A percentile compares a stretch with the other conserved stretches of the same genome.
Conservation (phyloP, 30 jellyfish, hydroid and myxozoan genomes). For the Haliclystus octoradiatus region DNA sequence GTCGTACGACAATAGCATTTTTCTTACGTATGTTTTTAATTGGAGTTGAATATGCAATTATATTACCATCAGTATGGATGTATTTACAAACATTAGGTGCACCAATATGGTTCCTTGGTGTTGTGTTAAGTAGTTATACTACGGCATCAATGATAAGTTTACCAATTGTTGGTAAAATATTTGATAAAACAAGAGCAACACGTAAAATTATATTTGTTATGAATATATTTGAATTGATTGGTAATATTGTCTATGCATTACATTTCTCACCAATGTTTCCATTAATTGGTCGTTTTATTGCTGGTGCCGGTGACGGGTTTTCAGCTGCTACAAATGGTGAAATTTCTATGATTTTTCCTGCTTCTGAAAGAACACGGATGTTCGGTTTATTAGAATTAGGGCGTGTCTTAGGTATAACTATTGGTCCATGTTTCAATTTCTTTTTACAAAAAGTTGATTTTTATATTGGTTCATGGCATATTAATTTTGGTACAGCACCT, state of each 20-base stretch:
- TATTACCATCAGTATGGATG: slow-evolving; percentile 90
- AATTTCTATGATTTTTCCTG: slow-evolving; percentile 4
- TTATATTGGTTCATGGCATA: slow-evolving; percentile 29
- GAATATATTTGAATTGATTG: slow-evolving; percentile 18
- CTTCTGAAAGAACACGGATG: background rate
- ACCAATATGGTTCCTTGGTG: slow-evolving; percentile 82
- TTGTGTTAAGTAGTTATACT: slow-evolving; percentile 45
- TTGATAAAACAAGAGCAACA: slow-evolving; percentile 19
- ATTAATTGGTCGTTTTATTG: slow-evolving; percentile 29
- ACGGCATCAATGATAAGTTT: slow-evolving; percentile 9
- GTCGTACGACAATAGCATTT: slow-evolving; percentile 67
- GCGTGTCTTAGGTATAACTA: slow-evolving; percentile 17
- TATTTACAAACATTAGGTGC: slow-evolving; percentile 54
- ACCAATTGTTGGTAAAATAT: slow-evolving; percentile 13
- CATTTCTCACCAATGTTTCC: slow-evolving; percentile 35
- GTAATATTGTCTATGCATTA: slow-evolving; percentile 24
- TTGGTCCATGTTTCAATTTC: slow-evolving; percentile 17
- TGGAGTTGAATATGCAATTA: slow-evolving; percentile 93
- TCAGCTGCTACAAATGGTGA: slow-evolving; percentile 24
- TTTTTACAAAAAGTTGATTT: slow-evolving; percentile 17
- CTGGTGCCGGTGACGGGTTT: slow-evolving; percentile 23
- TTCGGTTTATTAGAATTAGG: slow-evolving; percentile 9
- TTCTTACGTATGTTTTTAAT: slow-evolving; percentile 78
- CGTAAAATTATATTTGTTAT: slow-evolving; percentile 4
- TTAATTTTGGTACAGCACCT: slow-evolving; percentile 26